A percentile compares a stretch with the other conserved stretches of the same genome.
phyloP scores from a whole-genome alignment of 2,113 vertebrate genomes.

The Shinisaurus crocodilurus region DNA sequence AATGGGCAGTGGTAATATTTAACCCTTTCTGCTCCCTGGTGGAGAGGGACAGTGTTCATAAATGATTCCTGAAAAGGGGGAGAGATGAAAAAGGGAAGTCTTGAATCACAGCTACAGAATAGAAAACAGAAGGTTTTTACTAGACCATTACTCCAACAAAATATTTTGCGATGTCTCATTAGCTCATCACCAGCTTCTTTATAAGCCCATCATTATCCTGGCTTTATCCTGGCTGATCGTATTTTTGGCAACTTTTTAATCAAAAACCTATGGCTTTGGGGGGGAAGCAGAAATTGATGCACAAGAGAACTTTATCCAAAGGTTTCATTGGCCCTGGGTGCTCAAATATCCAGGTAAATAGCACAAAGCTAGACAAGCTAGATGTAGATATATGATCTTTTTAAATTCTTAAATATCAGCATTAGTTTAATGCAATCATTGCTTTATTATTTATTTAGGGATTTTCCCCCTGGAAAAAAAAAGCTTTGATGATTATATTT shows the following conservation, averaged over 20 bases:
- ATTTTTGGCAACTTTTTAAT: not conserved
- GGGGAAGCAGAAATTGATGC: not conserved
- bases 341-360: not conserved
- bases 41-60: not conserved
- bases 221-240: not conserved
- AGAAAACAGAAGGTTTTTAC: slow-evolving; percentile 11
- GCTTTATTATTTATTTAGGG: not conserved
- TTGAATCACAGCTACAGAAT: slow-evolving; percentile 14
- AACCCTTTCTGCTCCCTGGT: not conserved
- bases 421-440: not conserved
- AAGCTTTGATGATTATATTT: not conserved
- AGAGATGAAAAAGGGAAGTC: not conserved
- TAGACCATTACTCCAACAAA: fast-evolving
- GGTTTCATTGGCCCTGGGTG: not conserved
- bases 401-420: not conserved
- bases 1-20: not conserved
- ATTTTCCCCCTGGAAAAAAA: not conserved
- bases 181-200: not conserved
- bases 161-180: not conserved
- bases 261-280: not conserved
- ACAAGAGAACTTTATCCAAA: not conserved
- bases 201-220: fast-evolving
- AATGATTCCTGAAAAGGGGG: slow-evolving; percentile 3
- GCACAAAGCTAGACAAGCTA: not conserved
- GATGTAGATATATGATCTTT: not conserved